phyloP scores from a whole-genome alignment of 2,113 vertebrate genomes.

The Solenodon paradoxus region DNA sequence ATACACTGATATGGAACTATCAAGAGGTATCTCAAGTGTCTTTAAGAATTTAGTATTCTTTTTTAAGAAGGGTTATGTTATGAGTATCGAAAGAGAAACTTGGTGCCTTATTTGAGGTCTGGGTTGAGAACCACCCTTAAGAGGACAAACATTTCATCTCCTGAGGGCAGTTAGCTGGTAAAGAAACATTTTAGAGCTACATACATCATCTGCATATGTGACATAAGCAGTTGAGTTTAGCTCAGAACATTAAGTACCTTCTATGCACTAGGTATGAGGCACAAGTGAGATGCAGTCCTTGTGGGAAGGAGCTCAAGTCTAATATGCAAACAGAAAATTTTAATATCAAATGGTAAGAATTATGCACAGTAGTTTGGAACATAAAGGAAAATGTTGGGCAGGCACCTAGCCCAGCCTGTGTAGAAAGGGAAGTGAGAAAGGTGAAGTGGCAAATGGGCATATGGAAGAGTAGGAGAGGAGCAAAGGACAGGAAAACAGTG shows the following conservation, averaged over 20 bases:
- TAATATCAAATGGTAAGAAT: neutral
- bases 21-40: neutral
- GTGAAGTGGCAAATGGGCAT: neutral
- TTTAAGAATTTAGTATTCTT: slow-evolving; percentile 9
- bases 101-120: neutral
- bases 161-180: neutral
- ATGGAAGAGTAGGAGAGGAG: neutral
- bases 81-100: neutral
- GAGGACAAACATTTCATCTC: neutral
- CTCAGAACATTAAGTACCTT: neutral
- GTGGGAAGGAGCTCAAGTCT: neutral
- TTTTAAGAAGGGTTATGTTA: neutral
- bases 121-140: neutral
- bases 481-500: neutral
- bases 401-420: neutral
- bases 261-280: neutral
- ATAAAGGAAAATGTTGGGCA: neutral
- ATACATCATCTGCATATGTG: neutral
- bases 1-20: neutral
- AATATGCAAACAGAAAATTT: neutral
- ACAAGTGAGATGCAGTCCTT: neutral
- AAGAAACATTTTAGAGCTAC: slow-evolving; percentile 6
- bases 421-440: neutral
- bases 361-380: neutral
- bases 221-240: neutral